Evolutionary conservation across 2,113 vertebrate genomes (phyloP).

Genomic region (Halcyon malimbica): DNA sequence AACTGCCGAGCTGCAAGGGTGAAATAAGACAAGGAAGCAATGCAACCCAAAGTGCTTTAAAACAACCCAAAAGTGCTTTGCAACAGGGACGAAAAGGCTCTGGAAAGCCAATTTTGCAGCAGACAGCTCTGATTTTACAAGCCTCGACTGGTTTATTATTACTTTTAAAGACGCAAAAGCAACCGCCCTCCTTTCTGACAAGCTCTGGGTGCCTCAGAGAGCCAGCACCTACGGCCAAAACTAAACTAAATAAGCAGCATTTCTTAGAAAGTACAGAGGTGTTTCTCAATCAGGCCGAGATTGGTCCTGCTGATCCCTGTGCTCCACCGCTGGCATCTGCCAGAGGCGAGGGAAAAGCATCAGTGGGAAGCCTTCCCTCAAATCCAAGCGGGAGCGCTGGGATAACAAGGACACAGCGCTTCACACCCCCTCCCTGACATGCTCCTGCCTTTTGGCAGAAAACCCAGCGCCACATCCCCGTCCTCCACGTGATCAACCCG

Average conservation of each 20-base stretch:
- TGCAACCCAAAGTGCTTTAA: background rate
- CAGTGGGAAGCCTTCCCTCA: background rate
- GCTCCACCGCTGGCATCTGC: background rate
- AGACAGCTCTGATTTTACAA: background rate
- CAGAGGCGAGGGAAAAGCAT: background rate
- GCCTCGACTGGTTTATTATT: background rate
- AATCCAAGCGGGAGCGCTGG: rapidly evolving
- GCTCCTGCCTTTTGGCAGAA: background rate
- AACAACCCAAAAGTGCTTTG: background rate
- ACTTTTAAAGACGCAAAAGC: background rate
- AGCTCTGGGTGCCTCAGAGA: background rate
- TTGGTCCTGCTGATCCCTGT: rapidly evolving
- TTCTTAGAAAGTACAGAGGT: conserved; percentile 6
- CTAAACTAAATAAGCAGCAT: background rate
- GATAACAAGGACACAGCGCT: background rate
- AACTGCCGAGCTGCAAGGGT: rapidly evolving
- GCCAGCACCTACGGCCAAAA: rapidly evolving
- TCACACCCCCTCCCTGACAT: rapidly evolving
- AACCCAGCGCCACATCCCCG: rapidly evolving
- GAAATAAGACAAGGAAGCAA: background rate
- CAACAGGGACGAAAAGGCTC: background rate
- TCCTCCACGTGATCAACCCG: background rate
- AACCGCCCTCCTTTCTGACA: rapidly evolving
- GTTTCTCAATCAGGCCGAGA: background rate
- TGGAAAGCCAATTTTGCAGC: background rate